Conservation (phyloP, 2,113 vertebrate species). For the Macroglossus sobrinus region DNA sequence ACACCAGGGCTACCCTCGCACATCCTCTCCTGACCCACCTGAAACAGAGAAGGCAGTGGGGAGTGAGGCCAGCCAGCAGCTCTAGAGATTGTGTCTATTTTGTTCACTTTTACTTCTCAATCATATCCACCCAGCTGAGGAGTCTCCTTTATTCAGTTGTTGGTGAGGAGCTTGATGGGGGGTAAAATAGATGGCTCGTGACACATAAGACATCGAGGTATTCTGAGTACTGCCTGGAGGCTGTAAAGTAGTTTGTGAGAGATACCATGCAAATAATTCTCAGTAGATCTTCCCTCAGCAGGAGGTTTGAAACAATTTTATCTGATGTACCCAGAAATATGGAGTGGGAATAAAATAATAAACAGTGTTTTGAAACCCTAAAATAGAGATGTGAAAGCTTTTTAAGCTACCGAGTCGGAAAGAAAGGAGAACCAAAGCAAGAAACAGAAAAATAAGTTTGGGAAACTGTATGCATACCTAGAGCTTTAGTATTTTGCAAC, state of each 20-base stretch:
- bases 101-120: not conserved
- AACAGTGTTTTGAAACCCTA: not conserved
- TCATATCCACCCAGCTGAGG: not conserved
- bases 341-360: too few species aligned
- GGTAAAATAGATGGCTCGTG: not conserved
- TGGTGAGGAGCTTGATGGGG: not conserved
- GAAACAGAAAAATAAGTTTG: not conserved
- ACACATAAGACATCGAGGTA: not conserved
- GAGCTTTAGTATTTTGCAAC: not conserved
- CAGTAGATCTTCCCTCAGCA: not conserved
- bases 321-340: not conserved
- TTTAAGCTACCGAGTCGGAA: not conserved
- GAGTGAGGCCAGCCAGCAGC: not conserved
- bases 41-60: not conserved
- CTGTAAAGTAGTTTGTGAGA: not conserved
- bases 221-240: not conserved
- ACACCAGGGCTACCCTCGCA: too few species aligned
- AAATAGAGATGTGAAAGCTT: not conserved
- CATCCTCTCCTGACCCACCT: not conserved
- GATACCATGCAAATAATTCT: not conserved
- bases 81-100: fast-evolving
- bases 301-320: not conserved
- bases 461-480: not conserved
- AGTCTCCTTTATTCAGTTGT: not conserved
- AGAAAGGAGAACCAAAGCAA: not conserved